Evolutionary conservation across 2,888 invertebrate species (phyloP), one percentile per base, ranked within the genome.

Genomic region (Ophion ellenae): DNA sequence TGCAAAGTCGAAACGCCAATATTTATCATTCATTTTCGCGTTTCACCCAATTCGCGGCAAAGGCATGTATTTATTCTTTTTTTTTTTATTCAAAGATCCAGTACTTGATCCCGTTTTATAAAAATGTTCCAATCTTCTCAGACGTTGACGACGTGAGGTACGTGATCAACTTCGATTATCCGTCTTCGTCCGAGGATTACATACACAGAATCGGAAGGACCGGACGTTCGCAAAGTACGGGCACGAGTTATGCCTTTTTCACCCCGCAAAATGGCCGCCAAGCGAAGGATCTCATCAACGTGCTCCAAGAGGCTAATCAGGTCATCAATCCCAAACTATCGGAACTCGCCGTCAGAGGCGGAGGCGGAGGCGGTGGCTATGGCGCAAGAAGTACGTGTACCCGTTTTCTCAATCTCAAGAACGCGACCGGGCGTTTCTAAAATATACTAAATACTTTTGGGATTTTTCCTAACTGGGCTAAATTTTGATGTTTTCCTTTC

Each of bases 61-160:
- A 83, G 83, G 86, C 86, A 86, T 86, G 71, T 76, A 53, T 76
- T 74, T 74, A 71, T 59, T 63, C 14, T 66, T 75, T 59, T 53
- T 74, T 45, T 63, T 63, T 61, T 20, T 32, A 2, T 75, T 11
- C 28, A 11, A 57, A 36, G 17, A 53, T 28, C 10, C 71, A 17
- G 24, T 14, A 10, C 9, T 59, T 14, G 20, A 79, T 67, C 24
- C 28, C 61, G 20, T 28, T 73, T 78, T 82, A 83, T 85, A 77
- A 81, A 81, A 83, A 83, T 82, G 86, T 90, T 89, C 86, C 82
- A 83, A 74, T 79, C 86, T 89, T 88, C 92, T 92, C 96, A 99
- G 98, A 99, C 96, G 98, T 99, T 93, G 98, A 98, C 94, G 98
- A 98, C 93, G 98, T 99, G 92, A 98, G 98, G 95, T 98, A 97